Evolutionary conservation across 2,113 vertebrate species (phyloP), one percentile per base, ranked within the genome.

Genomic region (Catharus fuscescens): DNA sequence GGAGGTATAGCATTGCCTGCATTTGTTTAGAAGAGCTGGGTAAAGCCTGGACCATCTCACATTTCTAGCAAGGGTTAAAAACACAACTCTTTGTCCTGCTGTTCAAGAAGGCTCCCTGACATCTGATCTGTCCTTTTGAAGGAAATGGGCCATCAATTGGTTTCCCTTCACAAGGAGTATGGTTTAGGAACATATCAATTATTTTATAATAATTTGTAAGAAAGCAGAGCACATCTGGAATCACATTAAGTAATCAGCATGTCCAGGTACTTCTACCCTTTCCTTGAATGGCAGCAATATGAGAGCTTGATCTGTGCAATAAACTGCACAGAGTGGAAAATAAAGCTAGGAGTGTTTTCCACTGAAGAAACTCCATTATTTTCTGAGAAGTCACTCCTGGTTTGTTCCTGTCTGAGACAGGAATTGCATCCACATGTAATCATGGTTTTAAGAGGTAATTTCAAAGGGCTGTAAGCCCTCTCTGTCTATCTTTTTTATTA

Each of bases 401-500:
- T 88, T 93, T 88, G n/a, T 87, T 87, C 45, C 53, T 87, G 47
- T 86, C 79, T 74, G 92, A 83, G 79, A 73, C 81, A 74, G 9
- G 74, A 92, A 94, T 95, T 92, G 57, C 86, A 88, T 90, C 72
- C 93, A 80, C 82, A 90, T 94, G 85, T 92, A 96, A 94, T 96
- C 15, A 1, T 45, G 64, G 65, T 62, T 90, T 96, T 94, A 93
- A 80, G 69, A 93, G 31, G 90, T 74, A 90, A 94, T 96, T 95
- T 96, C 80, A 93, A 94, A 97, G 92, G 53, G 36, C 93, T 96
- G 86, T 76, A 93, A 95, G 65, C 69, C 48, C 16, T 94, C 90
- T 93, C 88, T 95, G 61, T 82, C 91, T 90, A 74, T 96, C 82
- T 84, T 79, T 96, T 83, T 88, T 93, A 95, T 95, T 84, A 92